A percentile compares a stretch with the other conserved stretches of the same genome.
These are phyloP conservation scores for Progne subis DNA, from an alignment of 2,113 vertebrate species.

Conservation along the genomic window DNA sequence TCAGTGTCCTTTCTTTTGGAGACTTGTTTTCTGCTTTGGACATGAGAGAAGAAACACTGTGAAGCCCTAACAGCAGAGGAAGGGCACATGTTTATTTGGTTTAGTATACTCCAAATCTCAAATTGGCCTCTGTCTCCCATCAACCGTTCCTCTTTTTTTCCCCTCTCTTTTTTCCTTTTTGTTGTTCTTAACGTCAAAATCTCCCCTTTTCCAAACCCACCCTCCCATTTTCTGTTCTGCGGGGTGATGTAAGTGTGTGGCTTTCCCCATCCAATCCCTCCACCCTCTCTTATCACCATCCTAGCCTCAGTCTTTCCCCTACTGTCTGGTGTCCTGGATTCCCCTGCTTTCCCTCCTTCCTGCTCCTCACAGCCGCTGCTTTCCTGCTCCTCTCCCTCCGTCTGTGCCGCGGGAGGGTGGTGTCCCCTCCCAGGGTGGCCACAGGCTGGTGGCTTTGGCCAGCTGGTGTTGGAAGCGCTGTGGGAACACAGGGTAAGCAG, in stretches of 20 bases:
- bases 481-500: slow-evolving; percentile 1
- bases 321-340: slow-evolving; percentile 55
- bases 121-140: neutral
- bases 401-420: neutral
- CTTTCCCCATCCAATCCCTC: neutral
- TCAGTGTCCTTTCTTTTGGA: neutral
- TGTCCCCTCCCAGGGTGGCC: neutral
- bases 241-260: slow-evolving; percentile 10
- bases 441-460: neutral
- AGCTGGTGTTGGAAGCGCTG: neutral
- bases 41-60: slow-evolving; percentile 12
- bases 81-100: neutral
- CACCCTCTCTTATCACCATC: slow-evolving; percentile 20
- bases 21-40: slow-evolving; percentile 35
- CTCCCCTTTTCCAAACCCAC: slow-evolving; percentile 4
- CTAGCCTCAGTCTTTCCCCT: neutral
- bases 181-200: neutral
- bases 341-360: slow-evolving; percentile 16
- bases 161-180: neutral
- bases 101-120: slow-evolving; percentile 31
- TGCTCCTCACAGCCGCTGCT: neutral
- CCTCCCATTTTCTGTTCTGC: neutral
- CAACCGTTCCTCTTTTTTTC: neutral
- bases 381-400: slow-evolving; percentile 18
- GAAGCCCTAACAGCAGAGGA: neutral